Conservation (phyloP, 2,888 invertebrate genomes). For the Branchellion lobata region DNA sequence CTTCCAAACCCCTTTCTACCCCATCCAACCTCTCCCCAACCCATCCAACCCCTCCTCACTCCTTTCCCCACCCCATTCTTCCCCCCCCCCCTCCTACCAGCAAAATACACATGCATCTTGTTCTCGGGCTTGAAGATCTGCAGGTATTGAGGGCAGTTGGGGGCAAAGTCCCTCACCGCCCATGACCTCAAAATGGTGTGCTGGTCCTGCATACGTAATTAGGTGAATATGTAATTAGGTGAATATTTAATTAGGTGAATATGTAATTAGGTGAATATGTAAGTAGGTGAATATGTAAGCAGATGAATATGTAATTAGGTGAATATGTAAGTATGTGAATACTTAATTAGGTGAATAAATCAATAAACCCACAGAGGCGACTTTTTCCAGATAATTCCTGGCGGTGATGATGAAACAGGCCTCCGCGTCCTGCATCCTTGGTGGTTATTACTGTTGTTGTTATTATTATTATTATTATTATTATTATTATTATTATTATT, state of each 20-base stretch:
- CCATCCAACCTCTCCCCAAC: too few species aligned
- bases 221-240: conserved; percentile 18
- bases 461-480: too few species aligned
- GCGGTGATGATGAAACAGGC: conserved; percentile 95
- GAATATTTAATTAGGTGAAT: neutral
- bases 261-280: neutral
- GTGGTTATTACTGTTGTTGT: neutral
- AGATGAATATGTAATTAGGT: too few species aligned
- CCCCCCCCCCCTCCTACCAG: too few species aligned
- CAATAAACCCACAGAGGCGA: conserved; percentile 81
- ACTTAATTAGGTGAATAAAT: conserved; percentile 6
- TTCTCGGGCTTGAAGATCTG: conserved; percentile 98
- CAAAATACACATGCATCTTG: conserved; percentile 60
- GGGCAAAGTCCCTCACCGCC: conserved; percentile 98
- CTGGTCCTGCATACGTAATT: conserved; percentile 67
- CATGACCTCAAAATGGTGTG: conserved; percentile 82
- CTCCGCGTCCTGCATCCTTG: conserved; percentile 90
- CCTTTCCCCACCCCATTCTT: too few species aligned
- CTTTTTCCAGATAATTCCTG: conserved; percentile 91
- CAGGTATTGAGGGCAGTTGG: conserved; percentile 92
- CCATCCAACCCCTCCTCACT: too few species aligned
- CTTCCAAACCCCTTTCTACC: too few species aligned
- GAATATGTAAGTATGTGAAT: too few species aligned
- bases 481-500: too few species aligned
- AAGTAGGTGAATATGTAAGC: too few species aligned